Evolutionary conservation across 1,140 invertebrate species (phyloP), one percentile per base, ranked within the genome.

Genomic region (Ceratina japonica): DNA sequence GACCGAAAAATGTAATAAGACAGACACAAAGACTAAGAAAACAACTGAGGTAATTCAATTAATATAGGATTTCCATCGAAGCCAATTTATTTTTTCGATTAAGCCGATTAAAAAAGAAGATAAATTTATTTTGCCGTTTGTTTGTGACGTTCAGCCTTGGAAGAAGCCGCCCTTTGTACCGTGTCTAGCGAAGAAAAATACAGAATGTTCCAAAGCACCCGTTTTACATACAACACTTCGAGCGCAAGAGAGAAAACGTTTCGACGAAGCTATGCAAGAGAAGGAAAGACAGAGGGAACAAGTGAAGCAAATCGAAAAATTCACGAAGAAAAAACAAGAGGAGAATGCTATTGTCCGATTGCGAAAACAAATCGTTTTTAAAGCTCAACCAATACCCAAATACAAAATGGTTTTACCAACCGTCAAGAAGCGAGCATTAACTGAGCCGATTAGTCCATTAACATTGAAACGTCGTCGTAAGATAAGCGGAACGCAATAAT

Each of bases 351-450:
- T 80, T 20, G 51, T 66, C 5, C 16, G 49, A 2, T 18, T 86
- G 18, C 66, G 85, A 52, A 80, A 74, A 31, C 37, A 59, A 44
- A 54, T 52, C 4, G 63, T 82, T 20, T 78, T 79, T 44, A 86
- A 86, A 31, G 81, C 83, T 0, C 78, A 78, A 61, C 87, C 87
- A 0, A 66, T 88, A 37, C 83, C 64, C 1, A 77, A 75, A 27
- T 87, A 79, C 44, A 81, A 74, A 27, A 8, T 16, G 0, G 10
- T 64, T 0, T 27, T 77, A 8, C 70, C 72, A 3, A 44, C 0
- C 56, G 31, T 79, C 3, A 18, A 54, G 0, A 88, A 88, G 75
- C 82, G 87, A 24, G 79, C 74, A 13, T 75, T 83, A 2, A 68
- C 78, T 3, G 80, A 86, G 8, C 77, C 86, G 1, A 7, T 49